Conservation (phyloP, 2,113 vertebrate genomes). For the Pomatostomus ruficeps region DNA sequence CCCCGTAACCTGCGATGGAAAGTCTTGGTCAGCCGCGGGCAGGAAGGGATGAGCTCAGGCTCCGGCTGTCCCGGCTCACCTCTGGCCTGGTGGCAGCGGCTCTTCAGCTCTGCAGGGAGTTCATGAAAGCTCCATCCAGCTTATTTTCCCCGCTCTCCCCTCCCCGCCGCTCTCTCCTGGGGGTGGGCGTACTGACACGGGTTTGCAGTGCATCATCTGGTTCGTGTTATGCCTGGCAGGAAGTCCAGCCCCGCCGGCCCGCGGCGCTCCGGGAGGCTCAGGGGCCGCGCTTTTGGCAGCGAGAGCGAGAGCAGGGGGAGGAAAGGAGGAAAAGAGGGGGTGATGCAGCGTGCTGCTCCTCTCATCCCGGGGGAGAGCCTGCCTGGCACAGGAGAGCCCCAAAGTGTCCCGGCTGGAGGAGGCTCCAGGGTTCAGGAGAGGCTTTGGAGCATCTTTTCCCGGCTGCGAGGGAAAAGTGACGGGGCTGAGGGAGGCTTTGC, state of each 20-base stretch:
- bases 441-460: background rate
- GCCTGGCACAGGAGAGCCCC: accelerated
- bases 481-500: background rate
- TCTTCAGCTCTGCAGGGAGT: background rate
- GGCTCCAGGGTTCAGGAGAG: background rate
- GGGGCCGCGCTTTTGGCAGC: conserved; percentile 22
- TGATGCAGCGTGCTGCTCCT: background rate
- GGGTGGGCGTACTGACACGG: conserved; percentile 49
- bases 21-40: background rate
- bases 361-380: background rate
- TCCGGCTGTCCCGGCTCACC: background rate
- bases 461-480: background rate
- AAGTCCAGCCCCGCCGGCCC: conserved; percentile 42
- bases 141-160: background rate
- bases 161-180: conserved; percentile 7
- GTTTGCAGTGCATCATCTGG: conserved; percentile 63
- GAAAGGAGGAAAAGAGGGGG: background rate
- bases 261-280: background rate
- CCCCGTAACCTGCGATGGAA: background rate
- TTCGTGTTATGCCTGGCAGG: conserved; percentile 72
- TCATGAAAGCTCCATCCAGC: background rate
- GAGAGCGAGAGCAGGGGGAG: background rate
- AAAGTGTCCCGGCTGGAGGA: accelerated
- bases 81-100: background rate
- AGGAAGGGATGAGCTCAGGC: background rate